phyloP scores from a whole-genome alignment of 2,113 vertebrate species.

The Tricholaema leucomelas region DNA sequence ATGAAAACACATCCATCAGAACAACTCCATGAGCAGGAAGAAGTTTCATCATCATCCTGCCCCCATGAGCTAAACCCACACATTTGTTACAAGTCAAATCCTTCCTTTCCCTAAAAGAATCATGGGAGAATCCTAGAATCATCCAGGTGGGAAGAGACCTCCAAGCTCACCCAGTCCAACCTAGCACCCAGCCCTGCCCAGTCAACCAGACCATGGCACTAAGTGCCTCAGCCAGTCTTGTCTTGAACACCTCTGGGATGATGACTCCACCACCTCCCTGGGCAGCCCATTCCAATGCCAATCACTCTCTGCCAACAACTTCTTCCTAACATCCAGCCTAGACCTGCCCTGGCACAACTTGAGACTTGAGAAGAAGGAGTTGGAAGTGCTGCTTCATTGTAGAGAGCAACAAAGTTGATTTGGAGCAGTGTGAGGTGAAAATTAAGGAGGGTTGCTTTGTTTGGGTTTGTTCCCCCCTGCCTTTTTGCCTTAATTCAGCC shows the following conservation, averaged over 20 bases:
- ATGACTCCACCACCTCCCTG: no score
- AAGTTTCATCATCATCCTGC: not conserved
- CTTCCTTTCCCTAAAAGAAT: not conserved
- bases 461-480: fast-evolving
- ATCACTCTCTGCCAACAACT: no score
- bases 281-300: no score
- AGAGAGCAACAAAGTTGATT: not conserved
- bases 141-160: no score
- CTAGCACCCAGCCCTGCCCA: no score
- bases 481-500: not conserved
- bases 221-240: no score
- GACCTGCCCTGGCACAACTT: no score
- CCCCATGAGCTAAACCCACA: not conserved
- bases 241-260: no score
- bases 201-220: no score
- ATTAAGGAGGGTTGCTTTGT: not conserved
- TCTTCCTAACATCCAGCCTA: no score
- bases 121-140: no score
- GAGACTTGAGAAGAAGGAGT: not conserved
- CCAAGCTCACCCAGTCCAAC: no score
- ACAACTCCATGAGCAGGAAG: not conserved
- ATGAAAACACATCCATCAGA: not conserved
- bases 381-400: not conserved
- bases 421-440: not conserved
- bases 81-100: not conserved